Conservation (phyloP, 2,888 invertebrate genomes). For the Drosophila kambysellisi region DNA sequence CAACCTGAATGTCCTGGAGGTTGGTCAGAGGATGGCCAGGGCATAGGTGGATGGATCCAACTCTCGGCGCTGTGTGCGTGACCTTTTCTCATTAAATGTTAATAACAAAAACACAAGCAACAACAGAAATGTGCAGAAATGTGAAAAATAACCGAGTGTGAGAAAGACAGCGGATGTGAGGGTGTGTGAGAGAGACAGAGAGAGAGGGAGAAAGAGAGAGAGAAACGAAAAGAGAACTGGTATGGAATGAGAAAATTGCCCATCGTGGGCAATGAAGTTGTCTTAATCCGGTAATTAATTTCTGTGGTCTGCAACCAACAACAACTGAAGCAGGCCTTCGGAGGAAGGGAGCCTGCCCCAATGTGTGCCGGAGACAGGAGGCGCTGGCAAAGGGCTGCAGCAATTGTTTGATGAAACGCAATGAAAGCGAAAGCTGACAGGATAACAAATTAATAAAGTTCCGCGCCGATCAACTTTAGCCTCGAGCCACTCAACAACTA, state of each 20-base stretch:
- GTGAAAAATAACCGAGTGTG: constrained; percentile 52
- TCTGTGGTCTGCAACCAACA: constrained; percentile 61
- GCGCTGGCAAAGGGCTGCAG: constrained; percentile 16
- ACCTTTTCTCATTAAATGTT: constrained; percentile 80
- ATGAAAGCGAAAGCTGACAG: constrained; percentile 72
- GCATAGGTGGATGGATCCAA: constrained; percentile 10
- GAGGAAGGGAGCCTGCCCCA: background rate
- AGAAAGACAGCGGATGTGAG: background rate
- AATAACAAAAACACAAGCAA: constrained; percentile 62
- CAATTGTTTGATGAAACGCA: constrained; percentile 57
- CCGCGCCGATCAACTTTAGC: constrained; percentile 53
- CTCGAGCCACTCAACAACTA: constrained; percentile 40
- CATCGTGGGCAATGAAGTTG: constrained; percentile 70
- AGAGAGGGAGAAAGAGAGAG: background rate
- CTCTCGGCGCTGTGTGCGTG: constrained; percentile 63
- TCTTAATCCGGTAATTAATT: constrained; percentile 80
- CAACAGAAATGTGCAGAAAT: constrained; percentile 34
- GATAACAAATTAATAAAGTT: constrained; percentile 79
- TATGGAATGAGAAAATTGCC: constrained; percentile 9
- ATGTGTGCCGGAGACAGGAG: background rate
- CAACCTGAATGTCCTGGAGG: background rate
- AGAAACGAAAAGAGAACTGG: background rate
- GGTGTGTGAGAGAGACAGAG: background rate
- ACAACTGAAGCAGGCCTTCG: background rate
- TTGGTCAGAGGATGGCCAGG: background rate